These are phyloP conservation scores for Darevskia mixta DNA, from an alignment of 2,797 vertebrate species.

Conservation along the genomic window DNA sequence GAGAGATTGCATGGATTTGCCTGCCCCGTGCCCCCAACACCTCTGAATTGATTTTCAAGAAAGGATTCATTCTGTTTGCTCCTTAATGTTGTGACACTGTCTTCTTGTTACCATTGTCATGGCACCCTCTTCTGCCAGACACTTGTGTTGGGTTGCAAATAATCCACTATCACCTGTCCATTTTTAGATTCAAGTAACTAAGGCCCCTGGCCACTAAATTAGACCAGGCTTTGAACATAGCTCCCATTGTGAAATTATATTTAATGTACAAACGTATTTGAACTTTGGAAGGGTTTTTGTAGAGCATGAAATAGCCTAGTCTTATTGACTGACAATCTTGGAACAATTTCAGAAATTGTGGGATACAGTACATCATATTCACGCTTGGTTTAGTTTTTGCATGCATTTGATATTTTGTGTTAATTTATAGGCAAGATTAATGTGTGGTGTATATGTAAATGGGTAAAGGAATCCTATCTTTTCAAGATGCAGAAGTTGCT, in stretches of 20 bases:
- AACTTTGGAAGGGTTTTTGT: not conserved
- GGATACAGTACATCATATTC: not conserved
- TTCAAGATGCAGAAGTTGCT: not conserved
- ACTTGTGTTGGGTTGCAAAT: no score
- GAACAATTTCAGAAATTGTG: not conserved
- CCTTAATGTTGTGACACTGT: not conserved
- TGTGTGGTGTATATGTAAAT: not conserved
- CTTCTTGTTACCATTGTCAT: not conserved
- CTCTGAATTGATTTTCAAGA: not conserved
- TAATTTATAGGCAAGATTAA: not conserved
- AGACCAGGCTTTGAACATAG: not conserved
- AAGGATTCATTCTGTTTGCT: not conserved
- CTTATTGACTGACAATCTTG: no score
- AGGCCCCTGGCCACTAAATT: not conserved
- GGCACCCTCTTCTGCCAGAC: no score
- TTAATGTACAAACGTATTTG: not conserved
- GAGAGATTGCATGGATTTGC: not conserved
- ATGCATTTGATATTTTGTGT: not conserved
- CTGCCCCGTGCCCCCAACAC: not conserved
- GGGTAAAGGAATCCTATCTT: not conserved
- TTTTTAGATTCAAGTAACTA: no score
- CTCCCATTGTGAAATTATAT: no score
- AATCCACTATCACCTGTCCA: no score
- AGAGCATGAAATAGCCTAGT: not conserved
- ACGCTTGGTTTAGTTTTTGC: not conserved